Percentiles rank a stretch among this genome's conserved stretches.
These are phyloP conservation scores for Camponotus fellah DNA, from an alignment of 2,888 invertebrate species.

Conservation along the genomic window DNA sequence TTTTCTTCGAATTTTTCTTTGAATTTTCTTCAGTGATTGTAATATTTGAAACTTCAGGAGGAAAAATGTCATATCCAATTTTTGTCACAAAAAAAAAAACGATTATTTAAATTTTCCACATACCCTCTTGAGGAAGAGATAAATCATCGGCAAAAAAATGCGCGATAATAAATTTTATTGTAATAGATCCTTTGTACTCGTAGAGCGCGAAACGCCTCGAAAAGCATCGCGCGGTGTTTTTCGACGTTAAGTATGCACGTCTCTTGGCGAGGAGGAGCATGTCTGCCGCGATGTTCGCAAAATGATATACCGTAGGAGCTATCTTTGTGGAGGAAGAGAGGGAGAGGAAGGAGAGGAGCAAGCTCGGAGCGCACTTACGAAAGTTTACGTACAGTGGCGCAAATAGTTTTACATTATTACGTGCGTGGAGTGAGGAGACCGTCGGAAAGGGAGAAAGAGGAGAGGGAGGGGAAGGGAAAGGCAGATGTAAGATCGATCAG, in stretches of 20 bases:
- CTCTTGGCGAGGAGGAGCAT: constrained; percentile 27
- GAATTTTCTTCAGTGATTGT: not conserved
- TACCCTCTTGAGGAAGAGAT: not conserved
- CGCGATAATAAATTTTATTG: not conserved
- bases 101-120: not conserved
- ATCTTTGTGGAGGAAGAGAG: constrained; percentile 1
- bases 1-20: constrained; percentile 25
- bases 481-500: constrained; percentile 48
- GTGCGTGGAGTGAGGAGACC: constrained; percentile 1
- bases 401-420: constrained; percentile 57
- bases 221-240: not conserved
- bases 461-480: not conserved
- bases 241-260: constrained; percentile 5
- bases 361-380: constrained; percentile 54
- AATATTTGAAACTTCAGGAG: not conserved
- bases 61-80: too few species aligned
- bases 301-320: constrained; percentile 43
- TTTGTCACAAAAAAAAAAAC: not conserved
- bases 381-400: constrained; percentile 53
- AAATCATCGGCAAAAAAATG: not conserved
- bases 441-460: not conserved
- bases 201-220: not conserved
- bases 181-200: too few species aligned
- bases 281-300: constrained; percentile 44
- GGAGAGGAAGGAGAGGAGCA: constrained; percentile 7